Conservation (phyloP, 2,888 invertebrate species). For the Lysandra coridon region DNA sequence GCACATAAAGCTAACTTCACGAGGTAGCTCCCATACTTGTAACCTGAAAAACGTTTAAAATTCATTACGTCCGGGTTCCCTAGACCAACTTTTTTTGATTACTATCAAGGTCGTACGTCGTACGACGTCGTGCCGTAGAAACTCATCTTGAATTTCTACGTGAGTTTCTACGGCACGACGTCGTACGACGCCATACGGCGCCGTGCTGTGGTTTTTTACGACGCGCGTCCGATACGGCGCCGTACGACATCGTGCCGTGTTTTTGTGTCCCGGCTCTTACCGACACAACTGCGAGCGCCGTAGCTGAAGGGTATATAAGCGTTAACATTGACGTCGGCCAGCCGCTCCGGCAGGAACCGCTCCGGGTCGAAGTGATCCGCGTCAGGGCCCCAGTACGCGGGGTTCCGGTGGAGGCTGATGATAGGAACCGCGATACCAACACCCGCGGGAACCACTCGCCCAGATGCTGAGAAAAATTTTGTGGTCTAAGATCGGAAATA, state of each 20-base stretch:
- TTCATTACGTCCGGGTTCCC: too few relatives aligned
- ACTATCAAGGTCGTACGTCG: too few relatives aligned
- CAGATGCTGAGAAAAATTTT: not conserved
- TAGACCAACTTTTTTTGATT: too few relatives aligned
- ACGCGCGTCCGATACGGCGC: too few relatives aligned
- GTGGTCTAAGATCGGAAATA: not conserved
- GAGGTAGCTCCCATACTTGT: not conserved
- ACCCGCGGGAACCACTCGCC: not conserved
- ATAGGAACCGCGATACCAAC: not conserved
- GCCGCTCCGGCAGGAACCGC: conserved; percentile 8
- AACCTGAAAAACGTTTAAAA: not conserved
- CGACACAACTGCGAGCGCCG: not conserved
- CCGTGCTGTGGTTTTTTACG: too few relatives aligned
- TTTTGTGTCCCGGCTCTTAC: not conserved
- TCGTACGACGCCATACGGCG: too few relatives aligned
- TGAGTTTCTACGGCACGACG: too few relatives aligned
- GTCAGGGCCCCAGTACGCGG: not conserved
- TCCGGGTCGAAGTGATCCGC: conserved; percentile 10
- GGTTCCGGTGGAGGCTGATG: not conserved
- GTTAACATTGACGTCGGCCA: not conserved
- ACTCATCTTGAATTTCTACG: too few relatives aligned
- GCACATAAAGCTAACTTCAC: not conserved
- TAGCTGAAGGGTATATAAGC: conserved; percentile 11
- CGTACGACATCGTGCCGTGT: too few relatives aligned
- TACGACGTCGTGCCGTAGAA: too few relatives aligned